Conservation (phyloP, 2,797 vertebrate species). For the Catamblyrhynchus diadema region DNA sequence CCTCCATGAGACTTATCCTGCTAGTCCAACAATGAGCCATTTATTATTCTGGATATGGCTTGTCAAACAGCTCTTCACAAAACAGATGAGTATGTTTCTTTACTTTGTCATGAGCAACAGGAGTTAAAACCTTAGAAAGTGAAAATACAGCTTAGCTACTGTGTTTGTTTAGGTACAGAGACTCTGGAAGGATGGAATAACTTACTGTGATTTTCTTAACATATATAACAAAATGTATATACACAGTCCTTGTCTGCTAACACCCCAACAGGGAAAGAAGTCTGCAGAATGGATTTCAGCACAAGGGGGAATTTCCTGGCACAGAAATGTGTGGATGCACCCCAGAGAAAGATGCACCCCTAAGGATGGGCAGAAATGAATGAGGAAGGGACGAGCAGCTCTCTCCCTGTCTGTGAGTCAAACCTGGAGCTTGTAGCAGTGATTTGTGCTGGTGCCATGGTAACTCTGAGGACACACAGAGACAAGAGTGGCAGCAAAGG, state of each 20-base stretch:
- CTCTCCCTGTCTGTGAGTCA: neutral
- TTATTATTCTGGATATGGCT: neutral
- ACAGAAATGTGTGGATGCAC: neutral
- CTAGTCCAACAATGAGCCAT: neutral
- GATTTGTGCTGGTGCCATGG: neutral
- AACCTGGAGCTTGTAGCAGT: neutral
- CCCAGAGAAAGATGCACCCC: neutral
- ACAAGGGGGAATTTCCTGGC: neutral
- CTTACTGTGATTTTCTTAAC: neutral
- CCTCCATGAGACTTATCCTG: neutral
- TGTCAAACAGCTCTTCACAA: neutral
- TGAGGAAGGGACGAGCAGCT: neutral
- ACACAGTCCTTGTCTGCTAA: neutral
- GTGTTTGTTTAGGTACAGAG: neutral
- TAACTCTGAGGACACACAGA: neutral
- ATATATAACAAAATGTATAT: no score
- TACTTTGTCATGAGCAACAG: neutral
- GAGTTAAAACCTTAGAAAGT: neutral
- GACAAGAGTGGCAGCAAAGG: neutral
- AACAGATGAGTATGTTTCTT: neutral
- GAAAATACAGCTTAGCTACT: neutral
- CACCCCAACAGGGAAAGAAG: neutral
- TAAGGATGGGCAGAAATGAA: neutral
- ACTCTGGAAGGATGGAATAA: neutral
- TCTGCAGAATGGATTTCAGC: neutral